These are phyloP conservation scores for Neolamprologus modestus DNA, from an alignment of 2,113 vertebrate genomes.

Conservation along the genomic window DNA sequence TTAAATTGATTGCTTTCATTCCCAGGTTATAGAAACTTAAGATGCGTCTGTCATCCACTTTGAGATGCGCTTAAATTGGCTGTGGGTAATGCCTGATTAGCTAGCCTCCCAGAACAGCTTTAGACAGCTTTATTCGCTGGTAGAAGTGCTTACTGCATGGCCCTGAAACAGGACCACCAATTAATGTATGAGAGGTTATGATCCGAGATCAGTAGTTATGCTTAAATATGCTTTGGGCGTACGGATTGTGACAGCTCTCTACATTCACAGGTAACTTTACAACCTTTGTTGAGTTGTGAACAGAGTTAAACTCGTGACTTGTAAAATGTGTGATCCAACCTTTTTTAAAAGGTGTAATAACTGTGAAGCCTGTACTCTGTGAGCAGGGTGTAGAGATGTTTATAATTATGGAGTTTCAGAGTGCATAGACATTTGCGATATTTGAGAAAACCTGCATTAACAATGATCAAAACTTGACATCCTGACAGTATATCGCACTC, in stretches of 20 bases:
- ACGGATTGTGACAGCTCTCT: conserved; percentile 1
- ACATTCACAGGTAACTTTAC: conserved; percentile 35
- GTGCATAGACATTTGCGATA: conserved; percentile 27
- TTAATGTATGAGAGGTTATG: conserved; percentile 56
- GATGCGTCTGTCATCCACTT: conserved; percentile 40
- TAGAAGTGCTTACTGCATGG: conserved; percentile 33
- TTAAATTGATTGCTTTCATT: conserved; percentile 51
- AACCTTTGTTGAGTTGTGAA: conserved; percentile 28
- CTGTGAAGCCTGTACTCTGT: not conserved
- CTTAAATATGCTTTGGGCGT: conserved; percentile 43
- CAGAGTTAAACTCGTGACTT: conserved; percentile 39
- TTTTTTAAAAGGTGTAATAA: not conserved
- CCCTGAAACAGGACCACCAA: conserved; percentile 49
- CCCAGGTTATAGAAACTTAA: conserved; percentile 40
- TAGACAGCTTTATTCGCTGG: conserved; percentile 32
- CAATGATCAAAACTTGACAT: conserved; percentile 50
- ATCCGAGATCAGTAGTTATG: conserved; percentile 41
- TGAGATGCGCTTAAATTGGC: conserved; percentile 48
- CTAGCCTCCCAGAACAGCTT: conserved; percentile 33
- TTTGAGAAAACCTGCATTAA: conserved; percentile 28
- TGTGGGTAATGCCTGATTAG: conserved; percentile 47
- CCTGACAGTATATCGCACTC: conserved; percentile 21
- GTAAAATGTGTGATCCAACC: conserved; percentile 3
- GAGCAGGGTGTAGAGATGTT: not conserved
- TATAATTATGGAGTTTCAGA: conserved; percentile 19